Evolutionary conservation across 2,888 invertebrate genomes (phyloP), one percentile per base, ranked within the genome.

Genomic region (Nephrocerus scutellatus): DNA sequence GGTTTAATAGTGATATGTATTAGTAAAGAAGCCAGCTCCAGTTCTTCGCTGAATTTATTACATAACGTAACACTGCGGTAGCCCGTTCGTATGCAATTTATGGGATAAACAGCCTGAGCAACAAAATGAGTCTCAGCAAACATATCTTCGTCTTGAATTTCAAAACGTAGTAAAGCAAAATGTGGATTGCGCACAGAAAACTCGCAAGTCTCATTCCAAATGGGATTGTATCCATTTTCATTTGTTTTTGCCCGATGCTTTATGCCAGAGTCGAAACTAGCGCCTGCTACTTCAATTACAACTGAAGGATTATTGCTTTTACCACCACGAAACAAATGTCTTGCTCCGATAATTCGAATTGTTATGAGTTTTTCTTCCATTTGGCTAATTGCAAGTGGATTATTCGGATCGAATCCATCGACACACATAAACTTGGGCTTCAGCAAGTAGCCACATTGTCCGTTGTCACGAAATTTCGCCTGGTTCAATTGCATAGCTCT

Each of bases 121-220:
- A 96, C 84, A 66, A 96, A 93, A 72, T 93, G 93, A 9, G 83
- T 86, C 57, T 96, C 96, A 0, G 93, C 93, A 70, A 98, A 97
- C 74, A 93, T 88, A 62, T 98, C 97, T 66, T 93, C 95, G 66
- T 93, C 93, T 67, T 90, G 85, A 0, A 93, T 87, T 25, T 85
- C 75, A 66, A 96, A 93, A 23, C 93, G 75, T 31, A 91, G 69
- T 31, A 95, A 68, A 0, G 93, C 89, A 58, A 90, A 75, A 36
- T 86, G 76, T 0, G 92, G 89, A 71, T 85, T 89, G 10, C 71
- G 69, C 9, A 95, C 75, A 24, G 80, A 79, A 63, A 93, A 91
- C 55, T 85, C 83, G 66, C 86, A 86, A 8, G 74, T 73, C 59
- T 92, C 90, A 60, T 88, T 85, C 93, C 95, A 96, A 39, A 83